Conservation (phyloP, 2,797 vertebrate genomes). For the Uromys caudimaculatus region DNA sequence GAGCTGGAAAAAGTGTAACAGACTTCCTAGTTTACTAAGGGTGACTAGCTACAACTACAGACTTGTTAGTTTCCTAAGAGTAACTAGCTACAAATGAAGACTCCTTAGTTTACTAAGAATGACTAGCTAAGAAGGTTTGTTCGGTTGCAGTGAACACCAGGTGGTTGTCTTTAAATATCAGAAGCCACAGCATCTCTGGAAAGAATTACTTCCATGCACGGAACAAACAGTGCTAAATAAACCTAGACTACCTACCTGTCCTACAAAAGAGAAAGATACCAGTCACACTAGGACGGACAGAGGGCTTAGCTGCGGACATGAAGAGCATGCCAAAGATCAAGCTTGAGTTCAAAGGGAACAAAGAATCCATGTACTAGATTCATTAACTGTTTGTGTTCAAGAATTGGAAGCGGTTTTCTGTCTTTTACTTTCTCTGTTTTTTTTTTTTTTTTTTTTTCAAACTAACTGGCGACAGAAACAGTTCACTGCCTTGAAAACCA, state of each 20-base stretch:
- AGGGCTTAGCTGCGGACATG: not conserved
- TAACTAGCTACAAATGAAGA: no score
- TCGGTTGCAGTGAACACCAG: not conserved
- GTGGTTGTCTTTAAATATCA: not conserved
- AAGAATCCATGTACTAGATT: not conserved
- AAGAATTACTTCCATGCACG: not conserved
- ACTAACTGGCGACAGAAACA: not conserved
- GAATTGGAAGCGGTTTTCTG: not conserved
- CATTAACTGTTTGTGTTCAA: not conserved
- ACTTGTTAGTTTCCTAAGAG: no score
- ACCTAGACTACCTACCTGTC: not conserved
- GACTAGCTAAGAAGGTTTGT: not conserved
- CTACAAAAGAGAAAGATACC: not conserved
- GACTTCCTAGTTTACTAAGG: not conserved
- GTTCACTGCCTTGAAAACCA: constrained; percentile 4
- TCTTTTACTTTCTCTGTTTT: not conserved
- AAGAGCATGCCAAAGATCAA: not conserved
- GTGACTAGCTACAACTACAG: not conserved
- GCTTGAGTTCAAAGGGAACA: not conserved
- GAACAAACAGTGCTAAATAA: not conserved
- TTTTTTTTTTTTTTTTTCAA: not conserved
- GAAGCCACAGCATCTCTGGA: not conserved
- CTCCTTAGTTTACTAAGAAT: no score
- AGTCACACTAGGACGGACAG: not conserved
- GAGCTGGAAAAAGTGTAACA: not conserved